Evolutionary conservation across 2,113 vertebrate species (phyloP).

Genomic region (Anarhynchus alexandrinus): DNA sequence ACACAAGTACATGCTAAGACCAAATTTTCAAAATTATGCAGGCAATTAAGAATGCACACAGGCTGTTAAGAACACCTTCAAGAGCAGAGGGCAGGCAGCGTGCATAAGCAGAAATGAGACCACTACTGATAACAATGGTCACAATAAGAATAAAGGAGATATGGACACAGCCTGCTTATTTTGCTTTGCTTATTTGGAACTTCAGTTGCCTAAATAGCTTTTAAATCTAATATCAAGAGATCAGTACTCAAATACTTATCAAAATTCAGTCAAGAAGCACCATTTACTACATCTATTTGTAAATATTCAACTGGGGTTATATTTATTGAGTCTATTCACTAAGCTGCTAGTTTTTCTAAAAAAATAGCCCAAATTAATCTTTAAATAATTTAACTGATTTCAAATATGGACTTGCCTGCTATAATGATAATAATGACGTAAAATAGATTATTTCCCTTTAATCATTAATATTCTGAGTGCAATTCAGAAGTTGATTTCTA

Average conservation of each 20-base stretch:
- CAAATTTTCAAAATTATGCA: background rate
- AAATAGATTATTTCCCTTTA: background rate
- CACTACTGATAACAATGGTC: background rate
- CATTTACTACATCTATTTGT: background rate
- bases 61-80: background rate
- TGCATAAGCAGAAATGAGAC: too few relatives aligned
- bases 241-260: background rate
- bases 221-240: background rate
- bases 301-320: background rate
- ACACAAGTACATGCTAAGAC: background rate
- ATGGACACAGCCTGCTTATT: background rate
- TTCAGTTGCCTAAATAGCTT: background rate
- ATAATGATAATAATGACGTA: background rate
- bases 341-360: background rate
- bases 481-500: background rate
- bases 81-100: background rate
- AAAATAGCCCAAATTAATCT: background rate
- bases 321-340: background rate
- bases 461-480: background rate
- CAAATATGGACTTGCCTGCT: background rate
- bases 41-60: background rate
- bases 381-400: background rate
- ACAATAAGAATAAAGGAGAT: background rate
- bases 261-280: background rate
- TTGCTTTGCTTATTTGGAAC: rapidly evolving